Base-by-base conservation (phyloP, 2,113 vertebrate genomes). In the Archilochus colubris region DNA sequence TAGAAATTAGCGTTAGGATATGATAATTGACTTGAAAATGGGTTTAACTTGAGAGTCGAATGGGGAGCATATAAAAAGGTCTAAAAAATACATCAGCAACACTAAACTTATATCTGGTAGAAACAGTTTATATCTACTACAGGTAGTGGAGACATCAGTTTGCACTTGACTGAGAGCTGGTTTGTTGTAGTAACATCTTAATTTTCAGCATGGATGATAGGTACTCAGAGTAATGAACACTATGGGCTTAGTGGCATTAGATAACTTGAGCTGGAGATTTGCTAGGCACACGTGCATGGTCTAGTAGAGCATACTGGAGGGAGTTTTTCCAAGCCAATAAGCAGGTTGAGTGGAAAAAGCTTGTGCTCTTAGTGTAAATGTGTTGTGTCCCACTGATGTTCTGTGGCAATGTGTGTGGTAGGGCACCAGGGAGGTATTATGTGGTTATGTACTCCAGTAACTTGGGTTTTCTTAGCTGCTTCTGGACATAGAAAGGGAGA, bases 201-300 rank as follows among this genome's bases (percentile, higher is more conserved):
- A 2, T 16, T 30, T 31, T 69, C 20, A 51, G 20, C 59, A 62
- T 54, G 61, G 24, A 22, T 54, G 64, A n/a, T 12, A 36, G 43
- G n/a, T 20, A 19, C 23, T 53, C 25, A 28, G 40, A 3, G 7
- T 54, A 46, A 9, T 30, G 48, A 84, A 7, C 22, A 25, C 16
- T 0, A 0, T 10, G 46, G 24, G 38, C 38, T 92, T 64, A n/a
- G 30, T 27, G 23, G 53, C 23, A n/a, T 40, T 40, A 24, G 59
- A 4, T 14, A 14, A 48, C 24, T 6, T 24, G 38, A 18, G 33
- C 14, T 17, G 10, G 43, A 67, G 80, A 12, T 38, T 3, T 9
- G 31, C 43, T 33, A 43, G 57, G 53, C 68, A 51, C 30, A 18
- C 7, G 43, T 63, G 27, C 0, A 0, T 59, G 27, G 19, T 31